Evolutionary conservation across 2,113 vertebrate species (phyloP), one percentile per base, ranked within the genome.

Genomic region (Otolemur garnettii): DNA sequence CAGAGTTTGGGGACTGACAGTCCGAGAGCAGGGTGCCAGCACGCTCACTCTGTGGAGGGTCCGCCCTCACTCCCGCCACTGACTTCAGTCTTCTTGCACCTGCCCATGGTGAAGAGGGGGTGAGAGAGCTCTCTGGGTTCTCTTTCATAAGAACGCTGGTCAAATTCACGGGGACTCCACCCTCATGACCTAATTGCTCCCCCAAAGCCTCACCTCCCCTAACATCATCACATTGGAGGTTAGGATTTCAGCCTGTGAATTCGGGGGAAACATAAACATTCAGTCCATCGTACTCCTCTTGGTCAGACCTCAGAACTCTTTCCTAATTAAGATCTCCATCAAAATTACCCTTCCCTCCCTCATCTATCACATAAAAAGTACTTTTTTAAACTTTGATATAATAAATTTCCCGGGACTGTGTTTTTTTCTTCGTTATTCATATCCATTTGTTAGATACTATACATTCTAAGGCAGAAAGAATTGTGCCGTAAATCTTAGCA

Each of bases 381-480:
- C 28, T 66, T 89, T 92, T 85, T 33, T 4, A 3, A 81, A 81
- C 28, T 83, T 87, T 75, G 50, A 15, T 53, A 96, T 87, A 60
- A 60, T 81, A 28, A 77, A 5, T 85, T 84, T 90, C 45, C 69
- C 71, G 77, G 45, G 53, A 87, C 72, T 75, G 26, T 66, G 18
- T 33, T 92, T 28, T 42, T 81, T 91, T 78, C 55, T 93, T 95
- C 72, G 35, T 68, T 95, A 78, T 83, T 91, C 19, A 4, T 74
- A 35, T 96, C 91, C 95, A 18, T 81, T 96, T 80, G 14, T 90
- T 81, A 92, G 64, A 83, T 24, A 90, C 45, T 42, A 22, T 19
- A 87, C 60, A 57, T 87, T 62, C 42, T 86, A 86, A 86, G 62
- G 55, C 66, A 79, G n/a, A 96, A 89, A 60, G 14, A 45, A 91